Conservation (phyloP, 2,888 invertebrate species). For the Drosophila acutilabella region DNA sequence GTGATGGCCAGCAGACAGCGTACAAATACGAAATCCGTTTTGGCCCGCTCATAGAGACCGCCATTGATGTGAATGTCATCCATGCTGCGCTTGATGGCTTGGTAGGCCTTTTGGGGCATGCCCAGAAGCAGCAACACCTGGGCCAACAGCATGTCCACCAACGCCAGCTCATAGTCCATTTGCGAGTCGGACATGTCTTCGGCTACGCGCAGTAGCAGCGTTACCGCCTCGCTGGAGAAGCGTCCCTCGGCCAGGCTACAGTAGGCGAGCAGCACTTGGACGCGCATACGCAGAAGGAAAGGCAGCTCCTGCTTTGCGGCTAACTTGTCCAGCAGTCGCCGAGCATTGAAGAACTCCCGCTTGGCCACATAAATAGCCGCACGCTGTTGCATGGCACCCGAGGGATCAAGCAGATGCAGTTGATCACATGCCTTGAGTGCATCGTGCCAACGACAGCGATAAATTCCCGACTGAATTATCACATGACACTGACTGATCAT, state of each 20-base stretch:
- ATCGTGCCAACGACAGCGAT: conserved; percentile 88
- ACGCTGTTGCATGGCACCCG: conserved; percentile 88
- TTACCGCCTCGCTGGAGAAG: conserved; percentile 87
- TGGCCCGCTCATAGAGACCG: conserved; percentile 91
- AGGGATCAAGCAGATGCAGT: conserved; percentile 88
- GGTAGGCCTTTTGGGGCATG: conserved; percentile 91
- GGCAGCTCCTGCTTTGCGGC: conserved; percentile 84
- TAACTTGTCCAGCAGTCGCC: conserved; percentile 80
- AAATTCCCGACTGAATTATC: conserved; percentile 85
- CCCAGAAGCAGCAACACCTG: conserved; percentile 90
- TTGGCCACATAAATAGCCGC: conserved; percentile 84
- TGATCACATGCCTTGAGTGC: conserved; percentile 90
- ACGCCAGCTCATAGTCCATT: conserved; percentile 90
- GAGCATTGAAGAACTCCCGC: conserved; percentile 84
- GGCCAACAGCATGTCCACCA: conserved; percentile 92
- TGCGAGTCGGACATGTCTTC: conserved; percentile 90
- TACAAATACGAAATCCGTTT: conserved; percentile 90
- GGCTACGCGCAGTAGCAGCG: conserved; percentile 89
- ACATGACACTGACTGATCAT: conserved; percentile 88
- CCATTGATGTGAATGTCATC: conserved; percentile 92
- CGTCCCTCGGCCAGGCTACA: conserved; percentile 87
- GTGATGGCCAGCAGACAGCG: conserved; percentile 91
- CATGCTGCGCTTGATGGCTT: conserved; percentile 89
- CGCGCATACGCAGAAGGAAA: conserved; percentile 86
- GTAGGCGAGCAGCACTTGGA: conserved; percentile 89